phyloP scores from a whole-genome alignment of 1,140 invertebrate species.

The Drosophila mayri region DNA sequence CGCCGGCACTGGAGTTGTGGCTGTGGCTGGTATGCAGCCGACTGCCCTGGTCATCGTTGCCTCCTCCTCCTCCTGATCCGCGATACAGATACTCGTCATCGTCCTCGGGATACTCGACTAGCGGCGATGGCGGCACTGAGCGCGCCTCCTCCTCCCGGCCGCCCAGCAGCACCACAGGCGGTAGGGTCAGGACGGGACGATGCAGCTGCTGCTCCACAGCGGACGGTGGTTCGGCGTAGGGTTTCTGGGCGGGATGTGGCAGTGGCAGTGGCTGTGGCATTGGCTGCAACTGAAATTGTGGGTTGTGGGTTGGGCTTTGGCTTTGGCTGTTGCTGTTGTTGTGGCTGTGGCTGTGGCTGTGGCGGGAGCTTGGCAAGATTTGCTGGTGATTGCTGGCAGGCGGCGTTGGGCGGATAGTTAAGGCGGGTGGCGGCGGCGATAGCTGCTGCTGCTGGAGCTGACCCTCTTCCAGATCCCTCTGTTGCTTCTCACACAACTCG shows the following conservation, averaged over 20 bases:
- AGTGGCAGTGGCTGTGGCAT: conserved; percentile 10
- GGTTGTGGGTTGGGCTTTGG: conserved; percentile 49
- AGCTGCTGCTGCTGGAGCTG: conserved; percentile 19
- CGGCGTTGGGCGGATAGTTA: conserved; percentile 7
- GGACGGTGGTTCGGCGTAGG: conserved; percentile 19
- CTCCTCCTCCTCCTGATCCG: conserved; percentile 1
- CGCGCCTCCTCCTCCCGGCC: conserved; percentile 75
- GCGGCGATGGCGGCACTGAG: conserved; percentile 60
- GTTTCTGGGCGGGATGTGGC: conserved; percentile 21
- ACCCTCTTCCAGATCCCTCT: conserved; percentile 9
- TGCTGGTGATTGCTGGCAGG: conserved; percentile 25
- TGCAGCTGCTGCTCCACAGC: conserved; percentile 75
- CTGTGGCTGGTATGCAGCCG: conserved; percentile 54
- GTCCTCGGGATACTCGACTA: conserved; percentile 89
- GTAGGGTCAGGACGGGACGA: conserved; percentile 83
- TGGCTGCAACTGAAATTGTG: conserved; percentile 70
- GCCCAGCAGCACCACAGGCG: conserved; percentile 79
- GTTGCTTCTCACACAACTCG: conserved; percentile 71
- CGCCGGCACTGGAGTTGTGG: conserved; percentile 75
- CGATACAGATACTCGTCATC: conserved; percentile 86
- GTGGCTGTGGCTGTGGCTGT: conserved; percentile 22
- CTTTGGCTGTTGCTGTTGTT: conserved; percentile 14
- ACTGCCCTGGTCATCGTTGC: conserved; percentile 25
- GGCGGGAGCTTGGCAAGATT: conserved; percentile 23
- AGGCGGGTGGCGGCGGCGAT: conserved; percentile 27